Evolutionary conservation across 2,797 vertebrate genomes (phyloP), one percentile per base, ranked within the genome.

Genomic region (Sarcoramphus papa): DNA sequence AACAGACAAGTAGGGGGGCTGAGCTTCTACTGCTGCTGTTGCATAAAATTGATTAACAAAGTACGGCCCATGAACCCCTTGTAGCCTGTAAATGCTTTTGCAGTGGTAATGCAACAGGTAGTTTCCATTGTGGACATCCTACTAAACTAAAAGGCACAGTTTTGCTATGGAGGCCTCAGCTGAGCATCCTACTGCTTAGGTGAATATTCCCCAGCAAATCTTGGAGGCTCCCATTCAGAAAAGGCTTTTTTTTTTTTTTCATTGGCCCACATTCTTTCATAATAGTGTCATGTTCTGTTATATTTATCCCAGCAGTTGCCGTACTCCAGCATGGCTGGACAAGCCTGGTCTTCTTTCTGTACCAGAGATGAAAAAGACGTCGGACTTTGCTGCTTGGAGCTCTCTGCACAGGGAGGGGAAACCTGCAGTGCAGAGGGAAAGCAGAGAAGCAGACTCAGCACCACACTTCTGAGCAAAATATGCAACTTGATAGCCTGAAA

Each of bases 401-500:
- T 75, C 20, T 81, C 53, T 84, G 62, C 65, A 60, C 50, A 91
- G 62, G 37, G 41, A 91, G 33, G 43, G 76, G 74, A 95, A 94
- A 25, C 17, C 59, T 92, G 78, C 68, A 78, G 79, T 41, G 75
- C 88, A 83, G 89, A 88, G 65, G 41, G 45, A 86, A 88, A 91
- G 84, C 53, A 81, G 62, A 76, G 93, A 78, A 93, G 84, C 82
- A 64, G 56, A 95, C 47, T 96, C 95, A 95, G 93, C 93, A 79
- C 95, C 89, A 62, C 86, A 92, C 78, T 94, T 92, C 86, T 84
- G 64, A 90, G 93, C 94, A 92, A 97, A 97, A 75, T 80, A 64
- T 93, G 92, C 80, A 68, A 87, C 88, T 47, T 19, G 78, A 95
- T 92, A 97, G 93, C 89, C 93, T 24, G 63, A 91, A 95, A 95